A percentile compares a stretch with the other conserved stretches of the same genome.
These are phyloP conservation scores for Arctia plantaginis DNA, from an alignment of 2,888 invertebrate genomes.

Conservation along the genomic window DNA sequence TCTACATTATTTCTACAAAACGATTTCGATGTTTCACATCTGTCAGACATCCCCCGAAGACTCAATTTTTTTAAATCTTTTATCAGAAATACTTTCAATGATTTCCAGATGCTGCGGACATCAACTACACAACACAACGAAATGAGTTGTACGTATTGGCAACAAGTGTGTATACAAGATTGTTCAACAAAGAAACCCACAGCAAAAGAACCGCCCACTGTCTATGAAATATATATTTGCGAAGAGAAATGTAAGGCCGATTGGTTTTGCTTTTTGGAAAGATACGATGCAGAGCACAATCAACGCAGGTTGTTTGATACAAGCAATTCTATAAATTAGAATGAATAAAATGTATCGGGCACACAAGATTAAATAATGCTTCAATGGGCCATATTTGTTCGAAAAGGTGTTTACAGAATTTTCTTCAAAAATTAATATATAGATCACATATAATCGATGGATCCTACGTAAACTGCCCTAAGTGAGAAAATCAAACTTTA, in stretches of 20 bases:
- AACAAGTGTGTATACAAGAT: not conserved
- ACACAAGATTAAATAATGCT: no score
- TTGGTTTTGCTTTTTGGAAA: not conserved
- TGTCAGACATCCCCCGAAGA: no score
- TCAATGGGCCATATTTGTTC: no score
- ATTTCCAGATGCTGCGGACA: not conserved
- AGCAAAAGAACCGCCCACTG: not conserved
- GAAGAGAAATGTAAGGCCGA: not conserved
- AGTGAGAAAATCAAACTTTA: not conserved
- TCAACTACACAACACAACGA: not conserved
- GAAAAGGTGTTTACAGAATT: no score
- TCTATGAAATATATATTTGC: not conserved
- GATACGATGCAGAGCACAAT: not conserved
- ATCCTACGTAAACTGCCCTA: not conserved
- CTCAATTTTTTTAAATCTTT: not conserved
- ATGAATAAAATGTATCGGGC: not conserved
- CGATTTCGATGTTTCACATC: no score
- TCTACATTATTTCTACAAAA: no score
- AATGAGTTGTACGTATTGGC: slow-evolving; percentile 4
- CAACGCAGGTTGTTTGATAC: not conserved
- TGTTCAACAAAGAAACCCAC: not conserved
- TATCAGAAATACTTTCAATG: not conserved
- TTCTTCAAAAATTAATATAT: no score
- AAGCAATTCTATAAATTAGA: not conserved
- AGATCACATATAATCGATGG: no score